These are phyloP conservation scores for Athrips mouffetella DNA, from an alignment of 2,888 invertebrate species.

Conservation along the genomic window DNA sequence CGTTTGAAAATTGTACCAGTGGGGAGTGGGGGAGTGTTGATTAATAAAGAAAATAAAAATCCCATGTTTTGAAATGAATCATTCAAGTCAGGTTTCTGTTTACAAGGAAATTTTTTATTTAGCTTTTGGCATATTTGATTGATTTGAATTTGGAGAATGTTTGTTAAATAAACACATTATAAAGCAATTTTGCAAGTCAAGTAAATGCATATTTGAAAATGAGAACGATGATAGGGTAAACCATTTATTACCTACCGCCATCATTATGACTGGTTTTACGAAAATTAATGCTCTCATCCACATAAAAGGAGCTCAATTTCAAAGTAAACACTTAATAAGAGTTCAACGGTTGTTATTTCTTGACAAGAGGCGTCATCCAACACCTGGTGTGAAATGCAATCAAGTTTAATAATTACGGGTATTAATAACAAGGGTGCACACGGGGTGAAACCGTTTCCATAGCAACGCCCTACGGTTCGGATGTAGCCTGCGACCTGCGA, in stretches of 20 bases:
- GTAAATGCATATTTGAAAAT: background rate
- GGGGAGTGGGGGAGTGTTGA: constrained; percentile 62
- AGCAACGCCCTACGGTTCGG: constrained; percentile 63
- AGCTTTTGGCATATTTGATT: constrained; percentile 17
- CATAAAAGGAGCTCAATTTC: constrained; percentile 30
- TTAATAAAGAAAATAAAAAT: constrained; percentile 67
- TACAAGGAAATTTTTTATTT: constrained; percentile 22
- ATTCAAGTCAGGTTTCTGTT: constrained; percentile 31
- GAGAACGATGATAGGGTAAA: background rate
- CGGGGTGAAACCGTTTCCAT: constrained; percentile 63
- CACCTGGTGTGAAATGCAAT: constrained; percentile 78
- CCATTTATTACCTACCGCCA: background rate
- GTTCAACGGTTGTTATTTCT: constrained; percentile 40
- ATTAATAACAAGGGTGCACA: constrained; percentile 77
- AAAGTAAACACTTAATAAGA: constrained; percentile 21
- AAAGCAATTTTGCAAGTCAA: background rate
- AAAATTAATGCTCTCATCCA: constrained; percentile 1
- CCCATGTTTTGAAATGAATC: constrained; percentile 39
- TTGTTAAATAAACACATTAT: constrained; percentile 1
- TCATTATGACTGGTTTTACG: too few species aligned
- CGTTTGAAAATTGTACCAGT: constrained; percentile 51
- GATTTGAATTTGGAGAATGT: background rate
- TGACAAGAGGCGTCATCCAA: constrained; percentile 66
- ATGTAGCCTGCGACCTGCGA: constrained; percentile 60
- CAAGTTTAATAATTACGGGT: constrained; percentile 77